Evolutionary conservation across 2,797 vertebrate genomes (phyloP).

Genomic region (Euphonia xanthogaster): DNA sequence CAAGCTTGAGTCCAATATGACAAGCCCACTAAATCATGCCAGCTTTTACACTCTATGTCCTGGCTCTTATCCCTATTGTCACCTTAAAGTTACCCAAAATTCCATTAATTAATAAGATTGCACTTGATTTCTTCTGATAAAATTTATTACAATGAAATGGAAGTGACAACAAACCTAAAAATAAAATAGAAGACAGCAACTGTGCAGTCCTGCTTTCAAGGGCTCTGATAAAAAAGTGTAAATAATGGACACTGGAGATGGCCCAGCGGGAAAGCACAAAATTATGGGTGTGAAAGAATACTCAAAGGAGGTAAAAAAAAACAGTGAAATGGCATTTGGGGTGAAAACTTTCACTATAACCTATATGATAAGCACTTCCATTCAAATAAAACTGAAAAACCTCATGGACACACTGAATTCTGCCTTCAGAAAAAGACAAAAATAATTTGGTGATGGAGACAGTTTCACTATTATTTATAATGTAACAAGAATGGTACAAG

Average conservation of each 20-base stretch:
- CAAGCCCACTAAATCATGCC: neutral
- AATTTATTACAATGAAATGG: neutral
- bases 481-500: neutral
- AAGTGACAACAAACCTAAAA: slow-evolving; percentile 28
- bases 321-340: neutral
- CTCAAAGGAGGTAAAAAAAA: neutral
- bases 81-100: neutral
- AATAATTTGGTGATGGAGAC: neutral
- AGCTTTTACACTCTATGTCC: neutral
- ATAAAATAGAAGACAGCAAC: neutral
- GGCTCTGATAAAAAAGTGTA: neutral
- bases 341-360: neutral
- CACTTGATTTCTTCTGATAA: slow-evolving; percentile 12
- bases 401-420: neutral
- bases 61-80: neutral
- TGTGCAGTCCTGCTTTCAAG: neutral
- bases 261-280: neutral
- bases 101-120: slow-evolving; percentile 26
- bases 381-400: neutral
- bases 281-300: neutral
- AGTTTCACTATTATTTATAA: neutral
- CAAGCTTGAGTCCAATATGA: neutral
- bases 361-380: neutral
- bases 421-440: neutral
- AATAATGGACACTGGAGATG: neutral